phyloP scores from a whole-genome alignment of 2,797 vertebrate species.

The Arnoldichthys spilopterus region DNA sequence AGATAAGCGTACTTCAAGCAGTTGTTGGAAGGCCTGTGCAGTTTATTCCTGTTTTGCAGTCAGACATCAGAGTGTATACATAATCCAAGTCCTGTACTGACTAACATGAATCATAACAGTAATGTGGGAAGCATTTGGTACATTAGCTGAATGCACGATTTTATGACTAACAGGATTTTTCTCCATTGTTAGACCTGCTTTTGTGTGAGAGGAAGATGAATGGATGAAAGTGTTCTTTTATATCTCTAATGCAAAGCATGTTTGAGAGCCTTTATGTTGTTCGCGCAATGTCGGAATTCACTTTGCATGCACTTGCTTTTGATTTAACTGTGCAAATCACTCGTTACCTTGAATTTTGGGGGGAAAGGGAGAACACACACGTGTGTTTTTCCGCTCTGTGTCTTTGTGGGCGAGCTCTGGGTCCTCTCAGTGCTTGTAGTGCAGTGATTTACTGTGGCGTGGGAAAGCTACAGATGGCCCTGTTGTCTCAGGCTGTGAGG shows the following conservation, averaged over 20 bases:
- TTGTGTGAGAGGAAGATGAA: constrained; percentile 55
- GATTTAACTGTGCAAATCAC: constrained; percentile 79
- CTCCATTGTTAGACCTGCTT: constrained; percentile 45
- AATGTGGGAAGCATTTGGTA: constrained; percentile 64
- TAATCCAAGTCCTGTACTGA: constrained; percentile 31
- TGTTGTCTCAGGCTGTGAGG: constrained; percentile 43
- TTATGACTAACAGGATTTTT: constrained; percentile 67
- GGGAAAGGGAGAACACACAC: constrained; percentile 65
- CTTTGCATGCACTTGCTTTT: constrained; percentile 76
- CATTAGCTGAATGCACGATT: constrained; percentile 59
- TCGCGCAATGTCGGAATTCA: constrained; percentile 66
- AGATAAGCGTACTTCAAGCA: constrained; percentile 69
- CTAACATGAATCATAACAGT: constrained; percentile 65
- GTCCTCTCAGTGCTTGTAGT: constrained; percentile 74
- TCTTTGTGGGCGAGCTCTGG: constrained; percentile 65
- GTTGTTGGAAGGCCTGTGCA: constrained; percentile 60
- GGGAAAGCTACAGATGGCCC: constrained; percentile 57
- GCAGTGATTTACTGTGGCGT: constrained; percentile 72
- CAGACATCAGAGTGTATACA: constrained; percentile 43
- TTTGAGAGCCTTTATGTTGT: constrained; percentile 60
- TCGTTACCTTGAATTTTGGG: constrained; percentile 73
- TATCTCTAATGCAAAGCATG: constrained; percentile 54
- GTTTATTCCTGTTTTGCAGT: constrained; percentile 64
- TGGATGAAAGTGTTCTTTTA: constrained; percentile 55
- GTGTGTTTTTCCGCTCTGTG: constrained; percentile 57